Evolutionary conservation across 1,140 invertebrate species (phyloP).

Genomic region (Zaprionus gabonicus): DNA sequence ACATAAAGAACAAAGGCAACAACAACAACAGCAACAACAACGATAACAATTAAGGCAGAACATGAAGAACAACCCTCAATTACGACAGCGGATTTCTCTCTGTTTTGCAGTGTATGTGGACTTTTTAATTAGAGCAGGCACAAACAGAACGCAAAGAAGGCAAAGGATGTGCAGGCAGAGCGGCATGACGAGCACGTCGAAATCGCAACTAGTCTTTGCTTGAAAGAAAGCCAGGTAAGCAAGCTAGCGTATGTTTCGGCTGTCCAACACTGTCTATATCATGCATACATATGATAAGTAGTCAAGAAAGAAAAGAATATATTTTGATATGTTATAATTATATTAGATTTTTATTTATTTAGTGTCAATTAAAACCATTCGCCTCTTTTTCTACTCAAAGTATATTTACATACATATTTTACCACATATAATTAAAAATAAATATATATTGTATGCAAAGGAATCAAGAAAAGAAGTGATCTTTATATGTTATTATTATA

Average conservation of each 20-base stretch:
- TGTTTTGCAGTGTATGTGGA: conserved; percentile 36
- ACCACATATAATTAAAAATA: too few relatives aligned
- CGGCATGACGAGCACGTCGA: conserved; percentile 18
- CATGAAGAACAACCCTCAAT: conserved; percentile 69
- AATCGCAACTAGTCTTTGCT: not conserved
- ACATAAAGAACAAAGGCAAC: conserved; percentile 57
- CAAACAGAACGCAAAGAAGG: conserved; percentile 37
- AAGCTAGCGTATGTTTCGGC: not conserved
- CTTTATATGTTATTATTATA: too few relatives aligned
- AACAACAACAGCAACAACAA: conserved; percentile 42
- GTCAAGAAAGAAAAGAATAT: not conserved
- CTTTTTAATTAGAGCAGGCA: conserved; percentile 54
- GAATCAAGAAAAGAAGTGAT: too few relatives aligned
- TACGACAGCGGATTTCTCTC: conserved; percentile 46
- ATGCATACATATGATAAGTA: not conserved
- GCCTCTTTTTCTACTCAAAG: too few relatives aligned
- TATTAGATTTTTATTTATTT: too few relatives aligned
- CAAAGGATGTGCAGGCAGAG: conserved; percentile 39
- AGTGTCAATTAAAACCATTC: too few relatives aligned
- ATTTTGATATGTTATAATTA: not conserved
- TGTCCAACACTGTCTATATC: not conserved
- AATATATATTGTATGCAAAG: too few relatives aligned
- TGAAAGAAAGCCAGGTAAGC: not conserved
- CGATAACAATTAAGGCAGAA: conserved; percentile 70
- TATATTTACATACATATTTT: too few relatives aligned